Percentiles rank a stretch among this genome's conserved stretches.
Evolutionary conservation across 2,113 vertebrate genomes (phyloP).

Genomic region (Phyllostomus discolor): DNA sequence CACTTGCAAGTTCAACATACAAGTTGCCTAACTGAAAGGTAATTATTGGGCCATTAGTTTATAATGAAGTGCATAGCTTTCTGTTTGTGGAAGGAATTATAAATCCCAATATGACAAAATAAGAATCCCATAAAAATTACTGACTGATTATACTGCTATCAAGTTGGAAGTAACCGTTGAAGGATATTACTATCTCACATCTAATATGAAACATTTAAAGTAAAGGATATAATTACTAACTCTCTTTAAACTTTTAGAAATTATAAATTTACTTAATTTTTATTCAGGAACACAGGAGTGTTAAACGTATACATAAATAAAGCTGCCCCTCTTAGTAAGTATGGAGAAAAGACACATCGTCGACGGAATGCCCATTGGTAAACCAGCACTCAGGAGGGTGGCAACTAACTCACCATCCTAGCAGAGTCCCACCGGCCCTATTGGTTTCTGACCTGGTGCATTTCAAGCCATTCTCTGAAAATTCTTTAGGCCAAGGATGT

Average conservation of each 20-base stretch:
- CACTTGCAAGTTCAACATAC: slow-evolving; percentile 57
- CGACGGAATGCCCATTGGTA: neutral
- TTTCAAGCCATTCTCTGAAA: neutral
- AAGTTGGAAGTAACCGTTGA: neutral
- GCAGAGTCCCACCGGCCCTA: neutral
- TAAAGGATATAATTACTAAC: neutral
- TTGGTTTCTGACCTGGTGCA: neutral
- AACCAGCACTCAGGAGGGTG: neutral
- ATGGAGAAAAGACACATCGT: neutral
- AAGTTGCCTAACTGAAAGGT: slow-evolving; percentile 62
- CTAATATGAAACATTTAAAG: neutral
- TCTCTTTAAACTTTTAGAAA: neutral
- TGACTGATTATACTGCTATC: neutral
- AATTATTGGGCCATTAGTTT: slow-evolving; percentile 61
- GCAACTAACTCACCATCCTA: neutral
- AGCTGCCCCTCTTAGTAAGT: neutral
- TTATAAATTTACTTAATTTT: neutral
- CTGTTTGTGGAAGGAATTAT: slow-evolving; percentile 43
- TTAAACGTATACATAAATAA: neutral
- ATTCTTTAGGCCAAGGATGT: neutral
- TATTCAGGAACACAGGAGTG: neutral
- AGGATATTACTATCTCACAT: neutral
- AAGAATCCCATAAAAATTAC: neutral
- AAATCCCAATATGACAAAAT: slow-evolving; percentile 57
- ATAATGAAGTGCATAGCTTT: slow-evolving; percentile 60